Evolutionary conservation across 2,888 invertebrate species (phyloP), one percentile per base, ranked within the genome.

Genomic region (Carpatolechia fugitivella): DNA sequence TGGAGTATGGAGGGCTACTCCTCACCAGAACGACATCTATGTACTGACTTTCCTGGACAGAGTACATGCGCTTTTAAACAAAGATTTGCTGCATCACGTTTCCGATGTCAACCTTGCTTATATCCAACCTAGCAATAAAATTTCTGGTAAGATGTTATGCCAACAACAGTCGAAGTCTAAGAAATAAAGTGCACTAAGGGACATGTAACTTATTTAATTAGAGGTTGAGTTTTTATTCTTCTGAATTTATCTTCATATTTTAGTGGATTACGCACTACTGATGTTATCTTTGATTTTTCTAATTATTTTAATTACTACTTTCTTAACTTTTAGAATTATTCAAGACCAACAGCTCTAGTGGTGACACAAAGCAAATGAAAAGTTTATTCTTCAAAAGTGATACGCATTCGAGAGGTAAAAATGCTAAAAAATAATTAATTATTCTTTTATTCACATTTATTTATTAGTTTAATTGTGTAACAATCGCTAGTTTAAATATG

Each of bases 51-150:
- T 93, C 62, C 80, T 92, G n/a, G 91, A 93, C 53, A 85, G 94
- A 10, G 75, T 94, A 30, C 84, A 87, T 6, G 84, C 85, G 5
- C 77, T 92, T 53, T 74, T 94, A 8, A 77, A 79, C 1, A 72
- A 73, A 7, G 90, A 87, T 31, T 68, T 91, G 56, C 68, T 94
- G 10, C 73, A 82, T 1, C 88, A 92, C 62, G 83, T 94, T 0
- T 87, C 92, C 0, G 93, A 93, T 57, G 86, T 94, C 8, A 93
- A 94, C 78, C 94, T 95, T 69, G 91, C 94, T 0, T 94, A 93
- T 72, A 93, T 95, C 47, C 72, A 54, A 1, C 72, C 78, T 3
- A 78, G 74, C 8, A 61, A 65, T 0, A 67, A 70, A 18, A 73
- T 86, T 52, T 56, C 66, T 57, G 80, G 85, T 85, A 50, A 61